Percentiles rank a stretch among this genome's conserved stretches.
Evolutionary conservation across 2,797 vertebrate genomes (phyloP).

Genomic region (Lophius americanus): DNA sequence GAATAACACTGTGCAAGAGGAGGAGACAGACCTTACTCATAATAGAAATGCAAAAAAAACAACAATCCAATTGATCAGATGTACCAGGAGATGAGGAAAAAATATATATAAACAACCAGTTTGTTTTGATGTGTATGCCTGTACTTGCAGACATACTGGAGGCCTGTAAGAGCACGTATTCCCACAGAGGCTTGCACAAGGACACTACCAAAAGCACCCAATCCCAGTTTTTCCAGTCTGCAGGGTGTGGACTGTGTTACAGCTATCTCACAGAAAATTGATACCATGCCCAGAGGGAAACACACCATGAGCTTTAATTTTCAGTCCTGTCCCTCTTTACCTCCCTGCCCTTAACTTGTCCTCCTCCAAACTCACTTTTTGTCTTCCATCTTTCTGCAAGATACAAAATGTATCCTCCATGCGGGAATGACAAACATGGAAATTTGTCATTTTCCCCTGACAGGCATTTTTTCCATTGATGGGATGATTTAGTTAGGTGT

Average conservation of each 20-base stretch:
- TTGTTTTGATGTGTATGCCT: slow-evolving; percentile 19
- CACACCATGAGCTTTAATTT: slow-evolving; percentile 52
- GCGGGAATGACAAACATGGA: slow-evolving; percentile 34
- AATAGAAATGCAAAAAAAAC: slow-evolving; percentile 55
- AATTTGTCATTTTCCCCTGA: background rate
- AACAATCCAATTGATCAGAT: slow-evolving; percentile 16
- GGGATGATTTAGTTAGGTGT: background rate
- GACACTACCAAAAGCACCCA: slow-evolving; percentile 23
- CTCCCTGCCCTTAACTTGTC: slow-evolving; percentile 44
- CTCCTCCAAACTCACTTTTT: slow-evolving; percentile 15
- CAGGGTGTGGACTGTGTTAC: slow-evolving; percentile 37
- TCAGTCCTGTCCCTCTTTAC: slow-evolving; percentile 2
- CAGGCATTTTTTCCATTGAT: background rate
- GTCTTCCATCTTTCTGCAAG: slow-evolving; percentile 35
- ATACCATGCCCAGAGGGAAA: slow-evolving; percentile 55
- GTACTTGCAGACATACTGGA: background rate
- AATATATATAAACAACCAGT: slow-evolving; percentile 32
- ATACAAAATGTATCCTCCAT: slow-evolving; percentile 12
- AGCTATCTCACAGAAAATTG: slow-evolving; percentile 50
- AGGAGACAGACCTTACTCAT: slow-evolving; percentile 21
- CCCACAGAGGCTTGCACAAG: slow-evolving; percentile 2
- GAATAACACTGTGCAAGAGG: slow-evolving; percentile 38
- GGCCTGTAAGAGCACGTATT: slow-evolving; percentile 13
- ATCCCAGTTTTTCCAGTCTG: slow-evolving; percentile 17
- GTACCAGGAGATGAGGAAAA: slow-evolving; percentile 11